A percentile compares a stretch with the other conserved stretches of the same genome.
Conservation (phyloP, 2,888 invertebrate genomes). For the Perithous albicinctus region DNA sequence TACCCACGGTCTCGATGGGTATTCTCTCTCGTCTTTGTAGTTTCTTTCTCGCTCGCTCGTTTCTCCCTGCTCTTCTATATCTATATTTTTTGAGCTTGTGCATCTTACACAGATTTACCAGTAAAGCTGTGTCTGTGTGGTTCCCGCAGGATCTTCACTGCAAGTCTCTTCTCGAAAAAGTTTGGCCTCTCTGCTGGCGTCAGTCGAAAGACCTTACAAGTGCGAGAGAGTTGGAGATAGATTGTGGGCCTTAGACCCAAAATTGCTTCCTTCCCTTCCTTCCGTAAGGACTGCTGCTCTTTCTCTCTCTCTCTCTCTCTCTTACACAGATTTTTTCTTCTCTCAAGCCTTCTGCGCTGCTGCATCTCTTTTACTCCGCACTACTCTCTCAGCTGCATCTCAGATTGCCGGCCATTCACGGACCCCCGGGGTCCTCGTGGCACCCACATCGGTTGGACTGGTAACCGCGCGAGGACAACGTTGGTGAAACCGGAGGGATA, state of each 20-base stretch:
- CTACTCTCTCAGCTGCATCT: constrained; percentile 68
- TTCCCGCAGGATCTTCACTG: constrained; percentile 35
- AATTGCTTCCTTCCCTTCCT: constrained; percentile 71
- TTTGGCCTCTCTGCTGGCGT: constrained; percentile 52
- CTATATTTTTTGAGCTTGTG: constrained; percentile 48
- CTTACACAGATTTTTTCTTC: not conserved
- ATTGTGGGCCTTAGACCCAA: constrained; percentile 68
- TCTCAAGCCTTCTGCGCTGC: constrained; percentile 58
- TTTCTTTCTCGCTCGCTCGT: constrained; percentile 5
- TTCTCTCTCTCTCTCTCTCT: constrained; percentile 17
- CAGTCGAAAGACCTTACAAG: constrained; percentile 51
- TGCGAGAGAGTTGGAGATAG: not conserved
- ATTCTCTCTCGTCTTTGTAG: constrained; percentile 16
- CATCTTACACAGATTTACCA: constrained; percentile 33
- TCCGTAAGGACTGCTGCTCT: constrained; percentile 49
- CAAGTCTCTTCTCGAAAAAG: constrained; percentile 57
- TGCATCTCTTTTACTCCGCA: constrained; percentile 59
- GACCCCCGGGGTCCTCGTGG: constrained; percentile 62
- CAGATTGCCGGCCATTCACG: constrained; percentile 69
- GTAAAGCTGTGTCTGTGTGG: constrained; percentile 32
- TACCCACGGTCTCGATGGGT: constrained; percentile 48
- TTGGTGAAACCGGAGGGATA: constrained; percentile 16
- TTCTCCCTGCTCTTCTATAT: constrained; percentile 30
- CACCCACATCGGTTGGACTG: constrained; percentile 57
- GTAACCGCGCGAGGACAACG: constrained; percentile 32